Base-by-base conservation (phyloP, 1,140 invertebrate genomes). In the Drosophila jambulina region DNA sequence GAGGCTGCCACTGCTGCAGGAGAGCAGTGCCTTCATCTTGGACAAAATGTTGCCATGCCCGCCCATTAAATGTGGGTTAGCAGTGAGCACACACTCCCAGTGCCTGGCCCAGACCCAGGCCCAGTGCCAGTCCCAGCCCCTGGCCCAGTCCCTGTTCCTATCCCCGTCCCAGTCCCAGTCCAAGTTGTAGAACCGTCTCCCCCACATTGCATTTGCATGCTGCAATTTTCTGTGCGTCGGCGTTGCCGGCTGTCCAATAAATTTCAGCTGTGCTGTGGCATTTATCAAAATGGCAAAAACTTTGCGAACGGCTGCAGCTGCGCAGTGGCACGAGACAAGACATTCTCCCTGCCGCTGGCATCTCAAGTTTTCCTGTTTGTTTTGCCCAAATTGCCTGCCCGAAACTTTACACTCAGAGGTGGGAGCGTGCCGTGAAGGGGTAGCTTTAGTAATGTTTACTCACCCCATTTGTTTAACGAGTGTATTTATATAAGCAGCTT, bases 41-140 rank as follows among this genome's bases (percentile, higher is more conserved):
- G 56, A 46, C 60, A 61, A 68, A 60, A 81, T 80, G 65, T 81
- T 74, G 63, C 63, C 59, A 71, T 38, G 25, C 45, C 32, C 45
- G 61, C 58, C 84, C 81, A 88, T 88, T 88, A 84, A 90, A 88
- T 78, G 60, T 84, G 78, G 82, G 81, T 90, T 88, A 81, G 67
- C 63, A 56, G 53, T 17, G 32, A 36, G 2, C 54, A 40, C 32
- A 53, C 53, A 58, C 63, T 42, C 49, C 21, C 60, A 45, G 2
- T 46, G 13, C 4, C 13, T 9, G 21, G 19, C 43, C 10, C 43
- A 45, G 2, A 13, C 4, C 42, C 42, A 5, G 5, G 10, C 38
- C 13, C 15, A 38, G 32, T 34, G 2, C 32, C 32, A 32, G 5
- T 2, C 10, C 17, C 70, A 25, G 23, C 23, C 12, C 40, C 40